Evolutionary conservation across 1,140 invertebrate species (phyloP), one percentile per base, ranked within the genome.

Genomic region (Aleiodes sp.): DNA sequence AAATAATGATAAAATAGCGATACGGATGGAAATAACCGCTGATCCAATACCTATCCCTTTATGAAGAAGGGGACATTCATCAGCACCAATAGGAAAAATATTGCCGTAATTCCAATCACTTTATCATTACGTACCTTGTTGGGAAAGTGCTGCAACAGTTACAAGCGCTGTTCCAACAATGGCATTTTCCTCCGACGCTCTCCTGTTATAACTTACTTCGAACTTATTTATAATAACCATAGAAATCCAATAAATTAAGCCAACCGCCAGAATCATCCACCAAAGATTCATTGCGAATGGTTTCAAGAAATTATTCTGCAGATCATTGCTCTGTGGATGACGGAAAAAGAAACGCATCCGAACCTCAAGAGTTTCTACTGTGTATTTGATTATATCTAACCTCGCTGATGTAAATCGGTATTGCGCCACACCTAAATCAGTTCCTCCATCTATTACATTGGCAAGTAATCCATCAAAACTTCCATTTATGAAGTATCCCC

Each of bases 391-490:
- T 61, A 88, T 84, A 68, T 87, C 83, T 1, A 87, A 74, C 75
- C 92, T 80, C 73, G 91, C 89, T 7, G 76, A 63, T 75, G 88
- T 87, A 62, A 88, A 88, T 76, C 90, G 89, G 52, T 91, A 81
- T 8, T 90, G 88, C 0, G 89, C 83, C 2, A 86, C 87, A 14
- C 90, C 88, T 41, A 92, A 86, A 71, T 93, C 91, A 2, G 88
- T 86, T 59, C 87, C 78, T 12, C 86, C 87, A 14, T 86, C 80
- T 59, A 89, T 82, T 65, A 92, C 82, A 0, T 87, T 85, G 0
- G 90, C 90, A n/a, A 92, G 87, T 81, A 92, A 88, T 1, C 91
- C 91, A 73, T 91, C 91, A 70, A 89, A 91, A 10, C 86, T 86
- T 1, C 90, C 90, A 79, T 92, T 90, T 26, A 87, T 81, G 21